These are phyloP conservation scores for Graptemys geographica DNA, from an alignment of 2,797 vertebrate genomes.

Conservation along the genomic window DNA sequence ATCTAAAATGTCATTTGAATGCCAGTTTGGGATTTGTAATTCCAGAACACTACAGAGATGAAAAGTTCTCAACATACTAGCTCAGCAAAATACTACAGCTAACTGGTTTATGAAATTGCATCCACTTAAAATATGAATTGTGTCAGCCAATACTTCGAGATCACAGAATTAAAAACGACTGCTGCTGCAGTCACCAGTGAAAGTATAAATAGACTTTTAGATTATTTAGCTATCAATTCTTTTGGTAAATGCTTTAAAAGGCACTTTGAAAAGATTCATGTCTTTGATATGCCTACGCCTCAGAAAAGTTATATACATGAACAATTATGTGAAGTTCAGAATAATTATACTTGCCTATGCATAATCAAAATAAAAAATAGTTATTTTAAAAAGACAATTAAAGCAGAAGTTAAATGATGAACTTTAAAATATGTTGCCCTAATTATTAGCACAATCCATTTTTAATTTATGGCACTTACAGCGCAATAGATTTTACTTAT, in stretches of 20 bases:
- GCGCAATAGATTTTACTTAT: constrained; percentile 74
- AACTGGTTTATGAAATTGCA: constrained; percentile 59
- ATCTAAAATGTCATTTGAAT: constrained; percentile 36
- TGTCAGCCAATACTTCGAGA: constrained; percentile 29
- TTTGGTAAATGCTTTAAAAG: constrained; percentile 48
- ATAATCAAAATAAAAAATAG: constrained; percentile 71
- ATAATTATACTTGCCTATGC: constrained; percentile 58
- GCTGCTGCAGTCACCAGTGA: constrained; percentile 31
- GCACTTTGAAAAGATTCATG: constrained; percentile 27
- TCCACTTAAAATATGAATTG: constrained; percentile 43
- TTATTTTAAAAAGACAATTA: constrained; percentile 71
- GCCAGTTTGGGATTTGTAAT: constrained; percentile 9
- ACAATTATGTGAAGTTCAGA: constrained; percentile 61
- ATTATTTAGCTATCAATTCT: constrained; percentile 20
- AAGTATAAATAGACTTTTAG: constrained; percentile 23
- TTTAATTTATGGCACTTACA: constrained; percentile 76
- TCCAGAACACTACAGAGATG: constrained; percentile 17
- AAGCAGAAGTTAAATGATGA: constrained; percentile 61
- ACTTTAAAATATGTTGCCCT: constrained; percentile 63
- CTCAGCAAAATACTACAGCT: constrained; percentile 49
- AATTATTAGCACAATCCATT: constrained; percentile 71
- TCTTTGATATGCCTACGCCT: constrained; percentile 46
- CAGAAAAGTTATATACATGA: constrained; percentile 30
- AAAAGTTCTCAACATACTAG: constrained; percentile 33
- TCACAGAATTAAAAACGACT: constrained; percentile 28